Evolutionary conservation across 1,140 invertebrate genomes (phyloP), one percentile per base, ranked within the genome.

Genomic region (Hyles vespertilio): DNA sequence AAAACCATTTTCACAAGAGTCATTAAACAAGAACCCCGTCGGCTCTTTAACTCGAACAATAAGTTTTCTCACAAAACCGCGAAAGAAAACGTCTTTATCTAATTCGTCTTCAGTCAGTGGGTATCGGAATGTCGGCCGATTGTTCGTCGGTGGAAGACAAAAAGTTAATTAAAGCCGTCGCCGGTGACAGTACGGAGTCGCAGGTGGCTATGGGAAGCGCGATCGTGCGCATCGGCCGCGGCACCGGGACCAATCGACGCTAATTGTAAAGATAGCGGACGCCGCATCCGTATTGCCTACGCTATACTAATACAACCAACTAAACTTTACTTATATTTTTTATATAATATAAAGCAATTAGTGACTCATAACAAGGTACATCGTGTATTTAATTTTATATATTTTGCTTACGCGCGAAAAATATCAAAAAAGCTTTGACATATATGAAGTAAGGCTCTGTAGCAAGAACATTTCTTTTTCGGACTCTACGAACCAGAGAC

Each of bases 201-300:
- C 82, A 83, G 80, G 77, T 84, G 81, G 69, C 72, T 84, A 82
- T 88, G 85, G 83, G 83, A 88, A 88, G 81, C 67, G 63, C 82
- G 76, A 71, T 79, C 85, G 85, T 88, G 85, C 85, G 85, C 83
- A 67, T 81, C 85, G 75, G 69, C 65, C 61, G 5, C 55, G 63
- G 62, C 77, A 73, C 75, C 85, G 82, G 63, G 71, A 80, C 85
- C 75, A 86, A 88, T 88, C 77, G 80, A 72, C 56, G 70, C 85
- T 88, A 86, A 88, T 86, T 86, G 79, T 79, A 61, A 70, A 61
- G 65, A 74, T 65, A 54, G 65, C 64, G 11, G n/a, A 47, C 46
- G 54, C 48, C 33, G 51, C 44, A 45, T 40, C 48, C 36, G 56
- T 48, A 33, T 40, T 40, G 11, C 52, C 52, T 5, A 51, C 22